Evolutionary conservation across 2,113 vertebrate genomes (phyloP), one percentile per base, ranked within the genome.

Genomic region (Jacana jacana): DNA sequence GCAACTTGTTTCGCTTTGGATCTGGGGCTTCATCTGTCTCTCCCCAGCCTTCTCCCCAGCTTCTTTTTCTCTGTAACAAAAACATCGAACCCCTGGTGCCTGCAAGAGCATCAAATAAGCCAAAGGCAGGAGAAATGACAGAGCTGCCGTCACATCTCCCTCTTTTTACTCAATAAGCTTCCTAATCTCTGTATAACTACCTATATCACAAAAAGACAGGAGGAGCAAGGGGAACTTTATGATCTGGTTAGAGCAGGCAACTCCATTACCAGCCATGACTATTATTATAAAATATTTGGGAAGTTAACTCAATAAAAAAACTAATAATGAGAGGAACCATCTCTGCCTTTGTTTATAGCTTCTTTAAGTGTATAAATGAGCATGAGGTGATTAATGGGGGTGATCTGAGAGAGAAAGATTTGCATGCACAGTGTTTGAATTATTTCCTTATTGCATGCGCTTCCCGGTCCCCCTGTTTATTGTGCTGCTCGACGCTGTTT

Each of bases 321-420:
- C 88, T 95, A 95, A 92, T 97, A 96, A 97, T 94, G 95, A 96
- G 91, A 97, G 69, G 65, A 95, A 75, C 89, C 95, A 89, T 89
- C 71, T 68, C 84, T 89, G 73, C 91, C 84, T 92, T 90, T 89
- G 64, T 95, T 97, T 91, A 95, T 86, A 77, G 94, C 89, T 97
- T 95, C 93, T 95, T 95, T 88, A 97, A 93, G 86, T 88, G 77
- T 88, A 96, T 97, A 97, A 96, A 81, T 79, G 88, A 97, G 93
- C 81, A 31, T 7, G 65, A 57, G 54, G 93, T 95, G 94, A 96
- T 96, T 91, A 96, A 95, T 95, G 79, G 88, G 89, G 88, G 86
- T 68, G 92, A 96, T 96, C 90, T 30, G 57, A 69, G 57, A 91
- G 81, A 81, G 70, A 60, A 81, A 79, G 80, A 91, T 96, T 96